Percentiles rank a stretch among this genome's conserved stretches.
These are phyloP conservation scores for Andrena bucephala DNA, from an alignment of 2,888 invertebrate genomes.

Conservation along the genomic window DNA sequence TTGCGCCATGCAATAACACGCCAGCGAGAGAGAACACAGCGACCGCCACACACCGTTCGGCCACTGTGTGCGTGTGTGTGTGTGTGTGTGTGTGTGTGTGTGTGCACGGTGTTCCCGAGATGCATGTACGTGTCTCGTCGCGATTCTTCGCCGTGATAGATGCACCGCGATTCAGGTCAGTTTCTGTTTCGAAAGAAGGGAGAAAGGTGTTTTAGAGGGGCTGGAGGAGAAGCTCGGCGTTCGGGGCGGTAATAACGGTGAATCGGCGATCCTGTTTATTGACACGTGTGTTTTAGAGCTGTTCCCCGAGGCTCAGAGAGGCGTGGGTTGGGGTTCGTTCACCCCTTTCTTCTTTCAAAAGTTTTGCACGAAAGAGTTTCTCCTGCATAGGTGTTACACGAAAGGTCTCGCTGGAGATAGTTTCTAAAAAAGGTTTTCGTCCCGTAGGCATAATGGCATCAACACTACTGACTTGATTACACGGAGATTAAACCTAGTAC, in stretches of 20 bases:
- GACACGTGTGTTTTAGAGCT: constrained; percentile 29
- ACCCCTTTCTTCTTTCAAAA: not conserved
- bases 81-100: constrained; percentile 18
- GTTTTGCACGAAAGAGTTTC: not conserved
- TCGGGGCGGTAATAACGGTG: constrained; percentile 39
- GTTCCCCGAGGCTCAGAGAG: not conserved
- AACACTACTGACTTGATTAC: too few relatives aligned
- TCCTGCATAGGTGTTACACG: not conserved
- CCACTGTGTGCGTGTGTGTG: constrained; percentile 2
- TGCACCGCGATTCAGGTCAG: constrained; percentile 62
- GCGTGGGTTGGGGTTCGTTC: not conserved
- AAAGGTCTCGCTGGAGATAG: too few relatives aligned
- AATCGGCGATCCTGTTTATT: constrained; percentile 41
- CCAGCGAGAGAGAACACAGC: constrained; percentile 37
- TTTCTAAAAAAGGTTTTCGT: too few relatives aligned
- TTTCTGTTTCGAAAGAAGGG: constrained; percentile 61
- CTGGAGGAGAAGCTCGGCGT: constrained; percentile 17
- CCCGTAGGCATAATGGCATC: too few relatives aligned
- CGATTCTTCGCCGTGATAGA: constrained; percentile 68
- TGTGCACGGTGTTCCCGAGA: constrained; percentile 47
- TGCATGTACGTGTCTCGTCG: constrained; percentile 63
- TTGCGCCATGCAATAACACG: constrained; percentile 70
- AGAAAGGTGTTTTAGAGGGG: constrained; percentile 52
- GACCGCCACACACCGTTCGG: constrained; percentile 42
- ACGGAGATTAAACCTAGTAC: too few relatives aligned